Conservation (phyloP, 2,888 invertebrate genomes). For the Callyntrura guangdongensis region DNA sequence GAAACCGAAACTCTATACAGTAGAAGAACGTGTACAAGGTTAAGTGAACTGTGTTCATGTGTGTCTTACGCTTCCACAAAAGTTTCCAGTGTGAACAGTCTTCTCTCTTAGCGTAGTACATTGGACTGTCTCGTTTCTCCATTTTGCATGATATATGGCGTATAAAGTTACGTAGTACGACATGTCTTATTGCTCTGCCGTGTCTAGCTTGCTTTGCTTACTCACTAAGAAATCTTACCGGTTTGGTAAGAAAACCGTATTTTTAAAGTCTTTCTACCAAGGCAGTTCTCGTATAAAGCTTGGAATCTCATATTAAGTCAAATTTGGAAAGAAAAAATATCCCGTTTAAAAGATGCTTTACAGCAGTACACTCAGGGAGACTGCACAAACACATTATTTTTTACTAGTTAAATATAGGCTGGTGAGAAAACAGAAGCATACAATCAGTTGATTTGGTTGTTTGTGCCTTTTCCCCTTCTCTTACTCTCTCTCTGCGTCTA, state of each 20-base stretch:
- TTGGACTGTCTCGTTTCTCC: conserved; percentile 6
- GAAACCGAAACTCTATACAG: conserved; percentile 2
- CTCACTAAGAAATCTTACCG: too few relatives aligned
- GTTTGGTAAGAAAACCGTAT: too few relatives aligned
- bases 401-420: neutral
- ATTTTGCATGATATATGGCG: conserved; percentile 27
- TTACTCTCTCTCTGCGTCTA: neutral
- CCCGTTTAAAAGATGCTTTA: too few relatives aligned
- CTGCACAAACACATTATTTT: too few relatives aligned
- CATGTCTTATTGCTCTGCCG: neutral
- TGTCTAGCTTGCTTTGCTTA: neutral
- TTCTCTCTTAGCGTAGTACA: neutral
- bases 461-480: neutral
- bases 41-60: neutral
- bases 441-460: neutral
- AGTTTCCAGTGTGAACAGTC: neutral
- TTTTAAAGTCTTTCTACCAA: too few relatives aligned
- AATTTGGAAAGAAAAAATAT: too few relatives aligned
- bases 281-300: too few relatives aligned
- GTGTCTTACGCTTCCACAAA: neutral
- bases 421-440: neutral
- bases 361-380: too few relatives aligned
- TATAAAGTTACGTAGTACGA: neutral
- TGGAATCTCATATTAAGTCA: too few relatives aligned
- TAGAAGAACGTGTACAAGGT: neutral